A percentile compares a stretch with the other conserved stretches of the same genome.
These are phyloP conservation scores for Columba livia DNA, from an alignment of 2,113 vertebrate genomes.

Conservation along the genomic window DNA sequence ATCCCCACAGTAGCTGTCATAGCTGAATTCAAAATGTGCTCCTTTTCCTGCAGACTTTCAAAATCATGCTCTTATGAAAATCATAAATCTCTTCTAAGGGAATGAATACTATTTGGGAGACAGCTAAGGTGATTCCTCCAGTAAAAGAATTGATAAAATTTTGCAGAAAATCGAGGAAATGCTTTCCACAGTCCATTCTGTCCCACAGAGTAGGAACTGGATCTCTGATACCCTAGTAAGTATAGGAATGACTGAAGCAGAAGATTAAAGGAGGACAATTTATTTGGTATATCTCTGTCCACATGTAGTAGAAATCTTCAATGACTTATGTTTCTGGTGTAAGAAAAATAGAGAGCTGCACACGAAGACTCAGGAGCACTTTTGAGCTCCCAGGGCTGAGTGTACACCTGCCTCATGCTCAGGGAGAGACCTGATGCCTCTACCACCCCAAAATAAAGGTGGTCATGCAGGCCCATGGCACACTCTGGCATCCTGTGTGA, in stretches of 20 bases:
- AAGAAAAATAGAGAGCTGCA: not conserved
- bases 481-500: not conserved
- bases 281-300: not conserved
- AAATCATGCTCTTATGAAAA: constrained; percentile 14
- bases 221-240: not conserved
- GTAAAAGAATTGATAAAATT: not conserved
- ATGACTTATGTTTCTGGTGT: not conserved
- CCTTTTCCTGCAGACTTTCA: not conserved
- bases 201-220: not conserved
- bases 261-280: not conserved
- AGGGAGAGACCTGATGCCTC: not conserved
- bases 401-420: not conserved
- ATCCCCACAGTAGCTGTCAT: not conserved
- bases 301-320: not conserved
- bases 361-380: not conserved
- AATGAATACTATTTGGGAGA: not conserved
- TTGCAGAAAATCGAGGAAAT: not conserved
- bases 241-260: not conserved
- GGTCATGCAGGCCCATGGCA: not conserved
- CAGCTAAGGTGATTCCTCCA: not conserved
- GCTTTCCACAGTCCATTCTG: not conserved
- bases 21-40: not conserved
- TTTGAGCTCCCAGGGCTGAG: not conserved
- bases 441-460: not conserved
- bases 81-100: not conserved